These are phyloP conservation scores for Thereuonema tuberculata DNA, from an alignment of 1,140 invertebrate species.

Conservation along the genomic window DNA sequence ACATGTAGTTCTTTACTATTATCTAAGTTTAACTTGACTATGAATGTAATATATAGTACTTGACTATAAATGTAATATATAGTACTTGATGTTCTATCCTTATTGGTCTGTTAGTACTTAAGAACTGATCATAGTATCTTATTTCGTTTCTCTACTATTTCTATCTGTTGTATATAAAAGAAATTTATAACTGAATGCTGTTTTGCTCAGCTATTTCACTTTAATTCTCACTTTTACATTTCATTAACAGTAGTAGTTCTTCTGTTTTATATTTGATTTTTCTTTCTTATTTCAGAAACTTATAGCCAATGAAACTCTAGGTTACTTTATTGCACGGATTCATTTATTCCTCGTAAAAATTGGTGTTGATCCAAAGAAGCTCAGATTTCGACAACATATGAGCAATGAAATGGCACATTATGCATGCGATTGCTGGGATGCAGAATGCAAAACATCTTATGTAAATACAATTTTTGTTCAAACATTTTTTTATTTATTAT, in stretches of 20 bases:
- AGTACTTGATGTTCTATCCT: too few relatives aligned
- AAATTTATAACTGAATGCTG: too few relatives aligned
- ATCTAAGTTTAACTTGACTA: neutral
- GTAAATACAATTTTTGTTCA: conserved; percentile 33
- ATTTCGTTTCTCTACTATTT: too few relatives aligned
- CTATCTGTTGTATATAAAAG: too few relatives aligned
- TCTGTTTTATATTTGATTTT: too few relatives aligned
- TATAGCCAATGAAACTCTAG: conserved; percentile 92
- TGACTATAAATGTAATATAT: neutral
- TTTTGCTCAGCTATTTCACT: too few relatives aligned
- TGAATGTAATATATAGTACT: conserved; percentile 10
- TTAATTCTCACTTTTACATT: too few relatives aligned
- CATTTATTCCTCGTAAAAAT: conserved; percentile 74
- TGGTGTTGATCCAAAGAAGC: conserved; percentile 68
- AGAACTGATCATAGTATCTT: too few relatives aligned
- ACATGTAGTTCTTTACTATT: neutral
- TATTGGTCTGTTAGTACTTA: too few relatives aligned
- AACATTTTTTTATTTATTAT: neutral
- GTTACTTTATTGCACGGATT: conserved; percentile 95
- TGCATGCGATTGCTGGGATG: conserved; percentile 99
- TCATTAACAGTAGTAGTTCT: too few relatives aligned
- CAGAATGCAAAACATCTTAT: conserved; percentile 87
- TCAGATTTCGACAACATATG: conserved; percentile 97
- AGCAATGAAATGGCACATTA: conserved; percentile 99
- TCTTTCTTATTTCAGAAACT: conserved; percentile 44